Base-by-base conservation (phyloP, 2,888 invertebrate genomes). In the Stenodera caucasica region DNA sequence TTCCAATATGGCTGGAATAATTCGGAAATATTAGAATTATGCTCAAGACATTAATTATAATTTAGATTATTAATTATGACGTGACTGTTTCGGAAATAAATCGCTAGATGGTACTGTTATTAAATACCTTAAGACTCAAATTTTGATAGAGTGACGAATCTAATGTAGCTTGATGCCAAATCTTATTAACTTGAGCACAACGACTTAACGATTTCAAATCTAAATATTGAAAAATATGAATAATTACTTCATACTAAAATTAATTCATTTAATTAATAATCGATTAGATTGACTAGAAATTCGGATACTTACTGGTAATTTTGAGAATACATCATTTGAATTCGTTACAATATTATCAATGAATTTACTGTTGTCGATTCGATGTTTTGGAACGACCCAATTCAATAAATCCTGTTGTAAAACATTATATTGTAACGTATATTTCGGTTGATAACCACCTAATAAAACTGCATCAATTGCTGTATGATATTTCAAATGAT, bases 401-500 rank as follows among this genome's bases (percentile, higher is more conserved):
- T 67, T 66, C 7, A 70, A 53, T 26, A 76, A 62, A 49, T 72
- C 74, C 40, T 66, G 70, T 26, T 64, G 58, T 49, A 77, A 67
- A 37, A 78, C 57, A 57, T 68, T 66, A 40, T 64, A 66, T 55
- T 75, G 74, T 35, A 79, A 64, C n/a, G 61, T 40, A 8, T 70
- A 65, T 29, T 64, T 67, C 15, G 78, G 75, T 65, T 71, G 69
- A 59, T 71, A 76, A 0, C 96, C 96, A 67, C 88, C 87, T 33
- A 96, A 81, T 64, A 91, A 80, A 1, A 96, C 88, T 14, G 92
- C 94, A 82, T 96, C 96, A 55, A 96, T 81, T 75, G 94, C 92
- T 12, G 93, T 92, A 77, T 95, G 95, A 78, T 96, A 95, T 45
- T 90, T 88, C 55, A 94, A 82, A 56, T 86, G 81, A 61, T 85